phyloP scores from a whole-genome alignment of 2,888 invertebrate genomes.

The Diachrysia chrysitis region DNA sequence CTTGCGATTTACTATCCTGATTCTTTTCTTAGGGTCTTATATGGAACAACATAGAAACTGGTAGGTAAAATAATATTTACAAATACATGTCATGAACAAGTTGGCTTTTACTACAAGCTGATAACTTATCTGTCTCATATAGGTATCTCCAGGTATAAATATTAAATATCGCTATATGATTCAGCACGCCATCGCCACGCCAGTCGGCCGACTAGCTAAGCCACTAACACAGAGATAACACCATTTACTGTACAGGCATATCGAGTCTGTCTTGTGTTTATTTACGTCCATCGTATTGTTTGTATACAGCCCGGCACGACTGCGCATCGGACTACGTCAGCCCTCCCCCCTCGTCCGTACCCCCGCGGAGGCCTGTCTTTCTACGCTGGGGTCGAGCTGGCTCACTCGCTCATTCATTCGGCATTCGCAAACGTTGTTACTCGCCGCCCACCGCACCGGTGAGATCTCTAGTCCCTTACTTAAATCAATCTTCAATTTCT shows the following conservation, averaged over 20 bases:
- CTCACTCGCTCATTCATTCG: constrained; percentile 88
- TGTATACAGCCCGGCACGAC: constrained; percentile 89
- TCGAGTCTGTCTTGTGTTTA: constrained; percentile 85
- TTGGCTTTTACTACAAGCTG: constrained; percentile 15
- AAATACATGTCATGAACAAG: neutral
- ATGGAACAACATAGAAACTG: neutral
- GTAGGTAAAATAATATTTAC: neutral
- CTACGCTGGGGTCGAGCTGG: constrained; percentile 82
- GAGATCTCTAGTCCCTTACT: constrained; percentile 73
- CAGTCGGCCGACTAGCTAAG: constrained; percentile 66
- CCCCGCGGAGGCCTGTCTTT: constrained; percentile 82
- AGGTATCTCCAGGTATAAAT: constrained; percentile 19
- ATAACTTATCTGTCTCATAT: constrained; percentile 29
- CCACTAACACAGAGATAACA: constrained; percentile 83
- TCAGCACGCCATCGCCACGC: constrained; percentile 55
- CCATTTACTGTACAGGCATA: constrained; percentile 76
- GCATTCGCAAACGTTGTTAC: constrained; percentile 85
- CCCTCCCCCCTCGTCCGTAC: constrained; percentile 71
- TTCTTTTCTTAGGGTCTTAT: neutral
- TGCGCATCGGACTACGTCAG: constrained; percentile 88
- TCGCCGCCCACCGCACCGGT: constrained; percentile 77
- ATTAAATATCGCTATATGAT: constrained; percentile 38
- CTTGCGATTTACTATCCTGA: too few relatives aligned
- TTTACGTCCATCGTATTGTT: constrained; percentile 89
- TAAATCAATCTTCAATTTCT: constrained; percentile 64